These are phyloP conservation scores for Sinodicranocentrus sp. DNA, from an alignment of 2,888 invertebrate species.

Conservation along the genomic window DNA sequence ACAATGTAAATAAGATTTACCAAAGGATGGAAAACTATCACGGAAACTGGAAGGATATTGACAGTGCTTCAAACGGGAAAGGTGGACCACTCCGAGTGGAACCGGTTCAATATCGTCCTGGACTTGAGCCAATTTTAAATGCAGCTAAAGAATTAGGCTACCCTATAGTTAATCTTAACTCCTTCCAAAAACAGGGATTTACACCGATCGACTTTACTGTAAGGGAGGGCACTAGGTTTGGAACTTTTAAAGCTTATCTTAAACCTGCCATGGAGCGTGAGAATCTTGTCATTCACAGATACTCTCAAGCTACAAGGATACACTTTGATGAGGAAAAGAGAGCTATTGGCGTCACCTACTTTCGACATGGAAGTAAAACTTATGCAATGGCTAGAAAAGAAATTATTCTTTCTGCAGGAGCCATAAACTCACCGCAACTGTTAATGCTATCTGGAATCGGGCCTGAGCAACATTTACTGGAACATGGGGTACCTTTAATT, in stretches of 20 bases:
- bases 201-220: slow-evolving; percentile 7
- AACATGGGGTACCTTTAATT: slow-evolving; percentile 50
- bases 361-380: slow-evolving; percentile 32
- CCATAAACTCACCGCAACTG: slow-evolving; percentile 49
- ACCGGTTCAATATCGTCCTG: slow-evolving; percentile 5
- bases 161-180: slow-evolving; percentile 21
- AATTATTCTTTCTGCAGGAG: slow-evolving; percentile 46
- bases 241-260: slow-evolving; percentile 68
- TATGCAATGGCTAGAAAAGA: slow-evolving; percentile 40
- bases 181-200: slow-evolving; percentile 42
- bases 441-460: slow-evolving; percentile 56
- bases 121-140: background rate
- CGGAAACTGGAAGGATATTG: background rate
- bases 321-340: slow-evolving; percentile 37
- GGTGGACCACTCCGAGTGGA: slow-evolving; percentile 29
- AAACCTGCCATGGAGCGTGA: slow-evolving; percentile 83
- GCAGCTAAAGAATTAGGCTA: slow-evolving; percentile 24
- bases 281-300: slow-evolving; percentile 90
- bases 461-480: slow-evolving; percentile 33
- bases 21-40: slow-evolving; percentile 23
- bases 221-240: slow-evolving; percentile 7
- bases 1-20: slow-evolving; percentile 20
- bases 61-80: background rate
- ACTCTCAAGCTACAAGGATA: slow-evolving; percentile 86
- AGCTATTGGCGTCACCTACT: slow-evolving; percentile 50